phyloP scores from a whole-genome alignment of 2,113 vertebrate species.

The Semnopithecus entellus region DNA sequence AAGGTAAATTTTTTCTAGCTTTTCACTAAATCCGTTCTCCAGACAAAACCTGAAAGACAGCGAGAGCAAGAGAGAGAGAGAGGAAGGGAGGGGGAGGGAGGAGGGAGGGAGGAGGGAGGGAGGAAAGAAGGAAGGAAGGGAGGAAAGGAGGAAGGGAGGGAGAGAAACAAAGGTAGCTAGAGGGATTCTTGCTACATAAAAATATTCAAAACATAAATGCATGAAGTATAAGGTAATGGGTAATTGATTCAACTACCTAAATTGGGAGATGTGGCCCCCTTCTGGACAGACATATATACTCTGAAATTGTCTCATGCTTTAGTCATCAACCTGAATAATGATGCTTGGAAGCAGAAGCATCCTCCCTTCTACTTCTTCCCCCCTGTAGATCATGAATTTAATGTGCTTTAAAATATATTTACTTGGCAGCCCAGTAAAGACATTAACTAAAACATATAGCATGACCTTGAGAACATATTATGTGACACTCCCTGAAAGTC shows the following conservation, averaged over 20 bases:
- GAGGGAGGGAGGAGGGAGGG: no score
- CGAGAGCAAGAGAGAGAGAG: neutral
- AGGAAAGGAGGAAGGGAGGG: no score
- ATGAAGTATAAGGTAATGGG: neutral
- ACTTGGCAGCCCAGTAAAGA: neutral
- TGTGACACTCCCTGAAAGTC: neutral
- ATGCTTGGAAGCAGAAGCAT: neutral
- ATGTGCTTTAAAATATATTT: constrained; percentile 22
- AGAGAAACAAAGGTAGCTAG: neutral
- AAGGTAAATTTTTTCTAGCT: neutral
- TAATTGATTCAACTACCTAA: neutral
- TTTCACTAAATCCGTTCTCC: neutral
- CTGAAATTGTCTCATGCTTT: neutral
- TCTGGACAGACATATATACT: neutral
- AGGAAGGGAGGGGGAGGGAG: no score
- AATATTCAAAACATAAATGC: neutral
- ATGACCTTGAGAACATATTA: neutral
- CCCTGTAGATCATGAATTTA: neutral
- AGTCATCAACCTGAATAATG: neutral
- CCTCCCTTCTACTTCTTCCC: neutral
- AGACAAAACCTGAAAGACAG: neutral
- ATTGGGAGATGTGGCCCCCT: neutral
- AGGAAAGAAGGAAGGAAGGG: no score
- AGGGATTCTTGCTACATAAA: neutral
- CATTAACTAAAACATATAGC: neutral